Base-by-base conservation (phyloP, 1,140 invertebrate species). In the Drosophila repletoides region DNA sequence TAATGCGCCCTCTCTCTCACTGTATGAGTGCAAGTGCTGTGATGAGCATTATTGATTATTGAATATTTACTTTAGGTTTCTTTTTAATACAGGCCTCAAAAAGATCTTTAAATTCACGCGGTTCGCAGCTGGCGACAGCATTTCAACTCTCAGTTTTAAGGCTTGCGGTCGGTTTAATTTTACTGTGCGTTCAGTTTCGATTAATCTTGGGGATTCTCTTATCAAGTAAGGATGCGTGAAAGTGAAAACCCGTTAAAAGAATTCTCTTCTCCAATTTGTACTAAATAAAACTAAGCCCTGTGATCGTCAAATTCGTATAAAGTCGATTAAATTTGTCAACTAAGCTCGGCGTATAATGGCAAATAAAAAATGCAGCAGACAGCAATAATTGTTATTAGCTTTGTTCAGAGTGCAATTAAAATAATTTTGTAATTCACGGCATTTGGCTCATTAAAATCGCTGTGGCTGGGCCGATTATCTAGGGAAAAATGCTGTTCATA, bases 71-170 rank as follows among this genome's bases (percentile, higher is more conserved):
- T 53, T 60, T 9, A 21, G 43, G 29, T 19, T 36, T 59, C 31
- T n/a, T n/a, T n/a, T n/a, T 33, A 53, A 53, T 40, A 22, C 19
- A 38, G 3, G 29, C 28, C 15, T 45, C 49, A 46, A 41, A 22
- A 68, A 86, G 72, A 69, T 75, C 79, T 80, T 84, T 86, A 84
- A 75, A 84, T 75, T 86, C 53, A 19, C 61, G 49, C 63, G 68
- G 21, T 52, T 46, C 43, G 59, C 15, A 24, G 22, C 26, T 51
- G 28, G 34, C 38, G 34, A 12, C 49, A 63, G 17, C 77, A 81
- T 73, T 83, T 31, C 61, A 58, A 41, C 58, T 83, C 28, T 38
- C 33, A 26, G 46, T 29, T 49, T 36, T 33, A 46, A 67, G 48
- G 52, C 33, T 36, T 46, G 9, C 45, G 31, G 31, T 9, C 45